A percentile compares a stretch with the other conserved stretches of the same genome.
phyloP scores from a whole-genome alignment of 2,888 invertebrate genomes.

The Steinernema scapterisci region DNA sequence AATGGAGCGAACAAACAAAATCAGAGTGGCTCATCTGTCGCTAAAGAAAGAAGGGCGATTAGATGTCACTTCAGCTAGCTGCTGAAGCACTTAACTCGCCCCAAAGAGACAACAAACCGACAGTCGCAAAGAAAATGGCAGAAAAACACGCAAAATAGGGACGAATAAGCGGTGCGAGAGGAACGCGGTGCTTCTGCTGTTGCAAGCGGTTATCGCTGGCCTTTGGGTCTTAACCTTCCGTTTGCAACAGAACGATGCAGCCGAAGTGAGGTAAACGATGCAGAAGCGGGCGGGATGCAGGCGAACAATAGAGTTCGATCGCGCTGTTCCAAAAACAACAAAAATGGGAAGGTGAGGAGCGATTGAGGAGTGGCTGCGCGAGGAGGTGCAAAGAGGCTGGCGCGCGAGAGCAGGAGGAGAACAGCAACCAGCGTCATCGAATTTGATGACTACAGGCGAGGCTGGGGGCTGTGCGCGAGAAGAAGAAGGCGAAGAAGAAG shows the following conservation, averaged over 20 bases:
- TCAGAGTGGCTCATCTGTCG: constrained; percentile 13
- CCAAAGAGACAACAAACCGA: background rate
- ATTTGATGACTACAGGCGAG: constrained; percentile 31
- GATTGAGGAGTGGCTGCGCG: too few relatives aligned
- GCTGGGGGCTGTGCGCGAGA: constrained; percentile 8
- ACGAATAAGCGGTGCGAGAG: background rate
- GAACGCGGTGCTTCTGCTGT: too few relatives aligned
- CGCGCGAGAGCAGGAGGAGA: constrained; percentile 12
- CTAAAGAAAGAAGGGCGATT: constrained; percentile 13
- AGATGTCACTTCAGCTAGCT: background rate
- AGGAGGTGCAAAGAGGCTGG: background rate
- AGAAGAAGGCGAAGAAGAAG: constrained; percentile 22
- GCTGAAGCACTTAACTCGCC: background rate
- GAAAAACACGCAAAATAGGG: background rate
- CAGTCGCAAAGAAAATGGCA: background rate
- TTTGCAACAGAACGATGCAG: too few relatives aligned
- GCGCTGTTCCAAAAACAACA: too few relatives aligned
- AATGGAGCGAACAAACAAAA: constrained; percentile 11
- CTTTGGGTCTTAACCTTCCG: too few relatives aligned
- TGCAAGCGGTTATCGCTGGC: too few relatives aligned
- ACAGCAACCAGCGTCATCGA: constrained; percentile 20
- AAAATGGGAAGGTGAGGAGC: too few relatives aligned
- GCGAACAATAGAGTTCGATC: too few relatives aligned
- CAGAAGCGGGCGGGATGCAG: background rate
- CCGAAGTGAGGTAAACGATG: too few relatives aligned